Evolutionary conservation across 2,797 vertebrate genomes (phyloP), one percentile per base, ranked within the genome.

Genomic region (Coregonus suidteri): DNA sequence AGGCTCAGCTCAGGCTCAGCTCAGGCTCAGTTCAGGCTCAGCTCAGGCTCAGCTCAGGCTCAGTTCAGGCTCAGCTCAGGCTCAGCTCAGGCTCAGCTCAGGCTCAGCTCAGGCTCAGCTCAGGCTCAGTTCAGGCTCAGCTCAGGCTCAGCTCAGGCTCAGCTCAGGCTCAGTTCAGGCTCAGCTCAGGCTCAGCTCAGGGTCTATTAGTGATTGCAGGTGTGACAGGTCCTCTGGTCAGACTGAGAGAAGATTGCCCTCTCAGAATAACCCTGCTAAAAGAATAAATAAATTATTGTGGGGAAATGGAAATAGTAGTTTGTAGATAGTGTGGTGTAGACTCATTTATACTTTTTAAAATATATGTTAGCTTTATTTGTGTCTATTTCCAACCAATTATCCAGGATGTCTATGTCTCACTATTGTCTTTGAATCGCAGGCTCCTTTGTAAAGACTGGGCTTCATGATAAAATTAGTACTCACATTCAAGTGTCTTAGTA

Each of bases 191-290:
- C 20, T 52, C 51, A 14, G 52, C 15, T 16, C 52, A 74, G 71
- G 64, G 79, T 82, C 87, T 85, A 89, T 91, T 91, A 91, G 86
- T 87, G 85, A 91, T 87, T 47, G 83, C 80, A 71, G 56, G 75
- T 89, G 86, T 90, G 91, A 92, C 89, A 90, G 86, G 80, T 77
- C 62, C 30, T 15, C 47, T 31, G 25, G 16, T 47, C 71, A 73
- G 15, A 51, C 71, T 16, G 30, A 6, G 15, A n/a, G 18, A 25
- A 4, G 31, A 35, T 51, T 62, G 13, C 14, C 47, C 30, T 51
- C 35, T 64, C 15, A 76, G 35, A 15, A 69, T 76, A 62, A 15
- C 59, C 11, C 1, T 20, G 56, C 18, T 59, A 59, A 59, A 59
- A 6, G 5, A 6, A 59, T 18, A 59, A 59, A 59, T 9, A 59